phyloP scores from a whole-genome alignment of 2,113 vertebrate genomes.

The Paradoxurus hermaphroditus region DNA sequence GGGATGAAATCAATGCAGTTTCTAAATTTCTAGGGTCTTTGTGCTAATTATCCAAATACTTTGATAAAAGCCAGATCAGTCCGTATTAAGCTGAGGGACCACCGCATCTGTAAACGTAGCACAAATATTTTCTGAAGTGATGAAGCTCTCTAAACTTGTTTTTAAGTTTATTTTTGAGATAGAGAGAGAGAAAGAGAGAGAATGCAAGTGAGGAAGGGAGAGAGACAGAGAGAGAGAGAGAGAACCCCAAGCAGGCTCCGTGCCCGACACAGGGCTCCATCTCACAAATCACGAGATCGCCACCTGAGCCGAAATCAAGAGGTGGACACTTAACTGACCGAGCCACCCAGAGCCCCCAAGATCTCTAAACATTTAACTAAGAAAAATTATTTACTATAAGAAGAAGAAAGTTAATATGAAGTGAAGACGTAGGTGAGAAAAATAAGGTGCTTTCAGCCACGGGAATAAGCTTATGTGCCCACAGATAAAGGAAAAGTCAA shows the following conservation, averaged over 20 bases:
- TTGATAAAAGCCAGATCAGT: background rate
- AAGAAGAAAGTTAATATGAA: background rate
- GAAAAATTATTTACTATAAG: background rate
- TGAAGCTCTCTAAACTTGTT: background rate
- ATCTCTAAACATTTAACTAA: background rate
- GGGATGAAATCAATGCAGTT: rapidly evolving
- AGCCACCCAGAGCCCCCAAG: no score
- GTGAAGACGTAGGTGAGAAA: rapidly evolving
- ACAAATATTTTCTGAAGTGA: background rate
- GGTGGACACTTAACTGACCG: no score
- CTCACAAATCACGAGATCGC: no score
- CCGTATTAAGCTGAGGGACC: background rate
- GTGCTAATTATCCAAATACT: background rate
- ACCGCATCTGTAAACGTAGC: background rate
- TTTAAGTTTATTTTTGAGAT: no score
- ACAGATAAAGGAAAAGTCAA: background rate
- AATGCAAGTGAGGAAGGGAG: no score
- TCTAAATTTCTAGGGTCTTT: background rate
- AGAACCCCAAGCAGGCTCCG: no score
- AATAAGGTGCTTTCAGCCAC: background rate
- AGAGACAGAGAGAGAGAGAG: no score
- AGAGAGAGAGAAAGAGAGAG: no score
- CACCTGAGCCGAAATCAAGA: no score
- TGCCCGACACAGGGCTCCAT: no score
- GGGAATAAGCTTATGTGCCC: background rate